Percentiles rank a stretch among this genome's conserved stretches.
Conservation (phyloP, 2,888 invertebrate species). For the Leptodirus hochenwartii region DNA sequence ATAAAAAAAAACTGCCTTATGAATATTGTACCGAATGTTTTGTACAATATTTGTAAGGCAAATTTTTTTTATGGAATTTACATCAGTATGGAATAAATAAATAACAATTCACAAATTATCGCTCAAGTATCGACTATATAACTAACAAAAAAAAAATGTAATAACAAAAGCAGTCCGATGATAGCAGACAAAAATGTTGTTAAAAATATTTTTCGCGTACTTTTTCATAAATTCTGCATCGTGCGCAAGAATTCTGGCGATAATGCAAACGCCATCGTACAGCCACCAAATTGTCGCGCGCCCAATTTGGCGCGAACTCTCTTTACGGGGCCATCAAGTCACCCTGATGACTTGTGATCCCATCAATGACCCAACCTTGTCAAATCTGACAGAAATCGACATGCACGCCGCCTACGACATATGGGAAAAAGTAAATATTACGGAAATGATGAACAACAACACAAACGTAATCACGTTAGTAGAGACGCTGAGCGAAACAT, state of each 20-base stretch:
- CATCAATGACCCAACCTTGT: conserved; percentile 21
- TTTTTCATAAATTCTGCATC: conserved; percentile 8
- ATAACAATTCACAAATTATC: too few species aligned
- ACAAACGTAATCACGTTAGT: background rate
- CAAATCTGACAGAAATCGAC: conserved; percentile 26
- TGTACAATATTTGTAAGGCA: too few species aligned
- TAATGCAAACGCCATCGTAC: conserved; percentile 27
- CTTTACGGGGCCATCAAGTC: conserved; percentile 29
- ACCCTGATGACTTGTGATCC: conserved; percentile 28
- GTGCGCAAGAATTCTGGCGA: conserved; percentile 25
- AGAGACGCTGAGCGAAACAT: conserved; percentile 1
- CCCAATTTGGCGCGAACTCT: conserved; percentile 27
- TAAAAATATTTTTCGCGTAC: too few species aligned
- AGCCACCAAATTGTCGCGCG: conserved; percentile 31
- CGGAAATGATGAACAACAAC: background rate
- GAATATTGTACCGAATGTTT: too few species aligned
- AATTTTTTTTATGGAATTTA: too few species aligned
- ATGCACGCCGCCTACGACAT: conserved; percentile 20
- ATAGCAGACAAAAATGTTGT: too few species aligned
- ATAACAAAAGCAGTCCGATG: too few species aligned
- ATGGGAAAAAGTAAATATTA: conserved; percentile 2
- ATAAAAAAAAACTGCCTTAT: too few species aligned
- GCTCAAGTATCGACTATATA: too few species aligned
- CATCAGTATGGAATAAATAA: too few species aligned
- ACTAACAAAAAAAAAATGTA: too few species aligned